Evolutionary conservation across 1,140 invertebrate genomes (phyloP).

Genomic region (Drosophila insularis): DNA sequence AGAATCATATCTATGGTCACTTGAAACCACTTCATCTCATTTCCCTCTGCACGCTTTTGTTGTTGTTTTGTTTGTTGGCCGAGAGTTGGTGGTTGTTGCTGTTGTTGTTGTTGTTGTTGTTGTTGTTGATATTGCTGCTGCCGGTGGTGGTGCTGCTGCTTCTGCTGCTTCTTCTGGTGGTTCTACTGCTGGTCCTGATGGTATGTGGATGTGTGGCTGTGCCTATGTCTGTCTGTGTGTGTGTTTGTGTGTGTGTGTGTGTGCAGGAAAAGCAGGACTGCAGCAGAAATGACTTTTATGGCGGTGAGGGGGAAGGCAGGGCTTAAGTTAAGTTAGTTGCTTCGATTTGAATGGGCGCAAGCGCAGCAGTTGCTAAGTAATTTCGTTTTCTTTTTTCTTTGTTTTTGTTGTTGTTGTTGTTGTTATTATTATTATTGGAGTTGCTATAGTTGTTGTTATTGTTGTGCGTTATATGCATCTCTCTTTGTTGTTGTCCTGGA

Average conservation of each 20-base stretch:
- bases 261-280: slow-evolving; percentile 13
- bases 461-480: slow-evolving; percentile 56
- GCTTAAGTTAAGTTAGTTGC: slow-evolving; percentile 1
- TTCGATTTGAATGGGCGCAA: slow-evolving; percentile 31
- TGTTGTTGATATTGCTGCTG: background rate
- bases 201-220: background rate
- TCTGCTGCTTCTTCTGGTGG: background rate
- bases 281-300: background rate
- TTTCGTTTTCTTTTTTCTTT: slow-evolving; percentile 15
- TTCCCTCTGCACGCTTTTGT: slow-evolving; percentile 72
- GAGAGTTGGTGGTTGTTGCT: slow-evolving; percentile 5
- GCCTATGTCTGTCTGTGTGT: too few relatives aligned
- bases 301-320: background rate
- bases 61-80: slow-evolving; percentile 26
- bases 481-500: slow-evolving; percentile 40
- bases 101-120: slow-evolving; percentile 15
- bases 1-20: slow-evolving; percentile 82
- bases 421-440: slow-evolving; percentile 8
- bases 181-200: background rate
- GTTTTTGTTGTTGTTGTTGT: slow-evolving; percentile 17
- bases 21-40: slow-evolving; percentile 82
- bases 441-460: slow-evolving; percentile 41
- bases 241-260: slow-evolving; percentile 35
- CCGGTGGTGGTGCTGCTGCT: slow-evolving; percentile 12
- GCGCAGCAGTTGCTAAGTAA: slow-evolving; percentile 19